phyloP scores from a whole-genome alignment of 2,113 vertebrate genomes.

The Clarias batrachus region DNA sequence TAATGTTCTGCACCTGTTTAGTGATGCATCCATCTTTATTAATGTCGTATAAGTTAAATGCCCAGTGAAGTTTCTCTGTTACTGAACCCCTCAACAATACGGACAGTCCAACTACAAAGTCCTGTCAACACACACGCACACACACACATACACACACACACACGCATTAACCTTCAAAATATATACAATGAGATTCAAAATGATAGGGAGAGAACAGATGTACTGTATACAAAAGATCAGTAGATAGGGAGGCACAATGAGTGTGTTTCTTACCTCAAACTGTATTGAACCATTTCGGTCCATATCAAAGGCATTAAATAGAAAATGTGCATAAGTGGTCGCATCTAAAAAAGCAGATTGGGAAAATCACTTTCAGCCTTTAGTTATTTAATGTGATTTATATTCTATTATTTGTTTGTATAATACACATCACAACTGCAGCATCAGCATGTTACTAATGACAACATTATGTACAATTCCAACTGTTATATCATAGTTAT shows the following conservation, averaged over 20 bases:
- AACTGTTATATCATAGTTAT: not conserved
- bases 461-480: not conserved
- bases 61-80: conserved; percentile 88
- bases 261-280: conserved; percentile 56
- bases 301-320: conserved; percentile 82
- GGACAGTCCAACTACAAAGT: conserved; percentile 87
- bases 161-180: not conserved
- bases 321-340: conserved; percentile 80
- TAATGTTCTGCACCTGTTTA: conserved; percentile 76
- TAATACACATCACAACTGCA: too few species aligned
- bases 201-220: not conserved
- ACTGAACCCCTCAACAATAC: conserved; percentile 85
- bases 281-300: conserved; percentile 65
- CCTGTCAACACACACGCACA: conserved; percentile 64
- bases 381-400: not conserved
- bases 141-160: conserved; percentile 1
- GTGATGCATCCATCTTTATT: conserved; percentile 89
- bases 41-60: conserved; percentile 90
- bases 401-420: not conserved
- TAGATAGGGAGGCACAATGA: not conserved
- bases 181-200: not conserved
- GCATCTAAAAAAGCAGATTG: conserved; percentile 69
- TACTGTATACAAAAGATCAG: not conserved
- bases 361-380: not conserved
- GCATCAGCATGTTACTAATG: not conserved